phyloP scores from a whole-genome alignment of 2,888 invertebrate species.

The Philopedon plagiatum region DNA sequence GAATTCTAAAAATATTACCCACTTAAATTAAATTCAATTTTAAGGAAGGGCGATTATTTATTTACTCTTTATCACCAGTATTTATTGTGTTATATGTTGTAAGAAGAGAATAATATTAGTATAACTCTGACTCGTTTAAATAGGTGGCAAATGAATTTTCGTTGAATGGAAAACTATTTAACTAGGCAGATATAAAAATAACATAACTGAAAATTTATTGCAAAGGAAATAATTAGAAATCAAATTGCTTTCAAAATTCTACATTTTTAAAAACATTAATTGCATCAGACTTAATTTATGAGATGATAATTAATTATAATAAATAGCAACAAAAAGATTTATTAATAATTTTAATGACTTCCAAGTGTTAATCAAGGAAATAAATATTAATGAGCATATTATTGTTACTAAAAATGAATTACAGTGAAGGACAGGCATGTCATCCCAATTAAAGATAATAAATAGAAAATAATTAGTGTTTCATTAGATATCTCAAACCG shows the following conservation, averaged over 20 bases:
- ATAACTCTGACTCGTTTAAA: no score
- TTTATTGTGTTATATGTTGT: no score
- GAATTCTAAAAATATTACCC: no score
- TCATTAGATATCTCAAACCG: constrained; percentile 43
- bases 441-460: constrained; percentile 47
- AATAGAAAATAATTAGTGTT: constrained; percentile 48
- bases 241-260: neutral
- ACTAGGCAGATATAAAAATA: neutral
- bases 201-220: neutral
- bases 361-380: constrained; percentile 36
- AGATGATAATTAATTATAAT: constrained; percentile 24
- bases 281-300: neutral
- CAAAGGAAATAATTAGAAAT: neutral
- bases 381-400: constrained; percentile 41
- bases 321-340: constrained; percentile 17
- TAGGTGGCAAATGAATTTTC: neutral
- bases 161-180: neutral
- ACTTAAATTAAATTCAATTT: no score
- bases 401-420: constrained; percentile 45
- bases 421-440: constrained; percentile 42
- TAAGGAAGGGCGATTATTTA: no score
- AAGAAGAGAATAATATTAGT: no score
- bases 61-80: no score
- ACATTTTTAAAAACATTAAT: neutral
- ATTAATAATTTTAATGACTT: constrained; percentile 25